Conservation (phyloP, 2,888 invertebrate species). For the Torymus texanus region DNA sequence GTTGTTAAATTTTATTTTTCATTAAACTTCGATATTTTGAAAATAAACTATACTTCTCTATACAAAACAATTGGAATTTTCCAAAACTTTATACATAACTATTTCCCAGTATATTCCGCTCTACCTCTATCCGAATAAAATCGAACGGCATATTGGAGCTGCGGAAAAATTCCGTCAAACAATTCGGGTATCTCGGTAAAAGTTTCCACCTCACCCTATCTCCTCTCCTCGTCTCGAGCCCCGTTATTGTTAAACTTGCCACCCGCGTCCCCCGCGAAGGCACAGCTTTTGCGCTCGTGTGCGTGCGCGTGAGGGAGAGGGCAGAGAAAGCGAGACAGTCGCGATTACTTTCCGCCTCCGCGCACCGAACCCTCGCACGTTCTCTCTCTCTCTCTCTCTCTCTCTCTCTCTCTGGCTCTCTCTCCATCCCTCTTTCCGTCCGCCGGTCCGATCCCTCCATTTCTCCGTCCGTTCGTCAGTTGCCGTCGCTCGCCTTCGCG, state of each 20-base stretch:
- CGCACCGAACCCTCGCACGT: slow-evolving; percentile 76
- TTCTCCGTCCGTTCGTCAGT: slow-evolving; percentile 68
- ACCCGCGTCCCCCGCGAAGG: slow-evolving; percentile 37
- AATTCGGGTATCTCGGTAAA: slow-evolving; percentile 14
- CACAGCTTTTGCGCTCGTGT: slow-evolving; percentile 13
- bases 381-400: slow-evolving; percentile 59
- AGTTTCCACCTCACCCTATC: background rate
- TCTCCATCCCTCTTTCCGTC: slow-evolving; percentile 54
- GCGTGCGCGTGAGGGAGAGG: background rate
- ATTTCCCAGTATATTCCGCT: too few species aligned
- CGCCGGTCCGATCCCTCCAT: slow-evolving; percentile 61
- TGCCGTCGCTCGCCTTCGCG: slow-evolving; percentile 63
- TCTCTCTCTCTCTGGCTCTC: slow-evolving; percentile 58
- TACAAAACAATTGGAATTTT: too few species aligned
- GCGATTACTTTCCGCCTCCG: slow-evolving; percentile 79
- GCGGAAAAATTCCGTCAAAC: slow-evolving; percentile 17
- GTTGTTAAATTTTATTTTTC: too few species aligned
- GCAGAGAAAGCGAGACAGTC: slow-evolving; percentile 59
- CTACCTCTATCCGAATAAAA: too few species aligned
- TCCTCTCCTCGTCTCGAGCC: slow-evolving; percentile 8
- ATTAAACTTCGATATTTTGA: too few species aligned
- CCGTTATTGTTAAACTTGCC: slow-evolving; percentile 41
- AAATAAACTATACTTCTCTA: too few species aligned
- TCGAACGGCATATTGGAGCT: background rate
- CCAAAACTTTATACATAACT: too few species aligned